phyloP scores from a whole-genome alignment of 2,113 vertebrate species.

The Nestor notabilis region DNA sequence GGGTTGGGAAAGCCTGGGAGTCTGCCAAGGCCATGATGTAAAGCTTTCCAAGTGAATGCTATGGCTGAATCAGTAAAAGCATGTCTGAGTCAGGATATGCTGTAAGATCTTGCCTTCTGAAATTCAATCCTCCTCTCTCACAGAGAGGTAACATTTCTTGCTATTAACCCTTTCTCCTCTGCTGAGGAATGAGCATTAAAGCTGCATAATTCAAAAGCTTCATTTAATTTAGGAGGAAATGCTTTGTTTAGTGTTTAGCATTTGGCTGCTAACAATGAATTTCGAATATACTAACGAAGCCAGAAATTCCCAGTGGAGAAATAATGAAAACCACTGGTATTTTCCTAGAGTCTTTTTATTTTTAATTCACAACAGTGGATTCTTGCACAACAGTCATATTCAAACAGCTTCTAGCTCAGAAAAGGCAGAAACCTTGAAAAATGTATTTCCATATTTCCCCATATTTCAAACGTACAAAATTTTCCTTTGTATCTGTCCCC shows the following conservation, averaged over 20 bases:
- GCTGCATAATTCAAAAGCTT: background rate
- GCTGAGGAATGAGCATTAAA: background rate
- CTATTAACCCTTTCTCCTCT: background rate
- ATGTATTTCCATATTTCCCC: background rate
- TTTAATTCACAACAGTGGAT: conserved; percentile 40
- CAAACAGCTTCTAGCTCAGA: conserved; percentile 17
- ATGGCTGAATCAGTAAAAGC: conserved; percentile 74
- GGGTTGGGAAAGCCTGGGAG: conserved; percentile 72
- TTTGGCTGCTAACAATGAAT: conserved; percentile 28
- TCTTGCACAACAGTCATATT: background rate
- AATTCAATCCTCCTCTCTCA: conserved; percentile 38
- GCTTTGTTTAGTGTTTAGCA: conserved; percentile 36
- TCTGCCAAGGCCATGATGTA: conserved; percentile 75
- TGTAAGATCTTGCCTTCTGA: conserved; percentile 45
- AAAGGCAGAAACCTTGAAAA: conserved; percentile 31
- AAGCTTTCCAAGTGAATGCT: conserved; percentile 74
- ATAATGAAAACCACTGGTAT: conserved; percentile 66
- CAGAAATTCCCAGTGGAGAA: conserved; percentile 58
- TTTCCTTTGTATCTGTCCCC: background rate
- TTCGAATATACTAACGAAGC: conserved; percentile 23
- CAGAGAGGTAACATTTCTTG: conserved; percentile 10
- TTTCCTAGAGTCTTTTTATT: conserved; percentile 57
- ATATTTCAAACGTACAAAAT: background rate
- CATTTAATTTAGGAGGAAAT: conserved; percentile 34
- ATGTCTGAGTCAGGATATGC: conserved; percentile 62